Evolutionary conservation across 2,888 invertebrate genomes (phyloP).

Genomic region (Adelognathus sp.): DNA sequence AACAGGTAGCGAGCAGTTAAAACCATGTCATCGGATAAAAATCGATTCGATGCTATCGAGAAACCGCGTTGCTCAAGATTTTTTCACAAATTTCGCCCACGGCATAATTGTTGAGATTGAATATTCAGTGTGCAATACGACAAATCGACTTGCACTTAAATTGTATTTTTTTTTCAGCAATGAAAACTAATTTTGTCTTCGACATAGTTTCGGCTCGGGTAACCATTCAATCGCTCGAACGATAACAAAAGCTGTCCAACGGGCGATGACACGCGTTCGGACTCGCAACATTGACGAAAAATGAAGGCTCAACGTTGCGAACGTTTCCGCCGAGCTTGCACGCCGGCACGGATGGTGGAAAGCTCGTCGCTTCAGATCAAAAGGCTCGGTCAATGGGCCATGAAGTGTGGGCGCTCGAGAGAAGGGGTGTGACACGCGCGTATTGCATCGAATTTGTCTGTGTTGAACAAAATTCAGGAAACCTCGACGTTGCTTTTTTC

Average conservation of each 20-base stretch:
- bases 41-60: too few relatives aligned
- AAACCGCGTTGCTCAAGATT: too few relatives aligned
- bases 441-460: neutral
- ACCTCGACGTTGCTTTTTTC: neutral
- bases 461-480: neutral
- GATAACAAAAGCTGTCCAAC: neutral
- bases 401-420: slow-evolving; percentile 20
- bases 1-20: too few relatives aligned
- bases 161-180: neutral
- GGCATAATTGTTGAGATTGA: too few relatives aligned
- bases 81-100: too few relatives aligned
- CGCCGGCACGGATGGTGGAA: neutral
- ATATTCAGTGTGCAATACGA: neutral
- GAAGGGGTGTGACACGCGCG: neutral
- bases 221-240: neutral
- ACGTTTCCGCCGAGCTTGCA: slow-evolving; percentile 8
- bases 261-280: neutral
- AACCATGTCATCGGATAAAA: too few relatives aligned
- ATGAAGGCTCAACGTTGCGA: neutral
- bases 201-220: neutral
- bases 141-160: neutral
- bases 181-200: neutral
- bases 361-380: slow-evolving; percentile 32
- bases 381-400: slow-evolving; percentile 36
- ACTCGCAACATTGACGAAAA: slow-evolving; percentile 1